Evolutionary conservation across 2,888 invertebrate genomes (phyloP), one percentile per base, ranked within the genome.

Genomic region (Hanleya hanleyi): DNA sequence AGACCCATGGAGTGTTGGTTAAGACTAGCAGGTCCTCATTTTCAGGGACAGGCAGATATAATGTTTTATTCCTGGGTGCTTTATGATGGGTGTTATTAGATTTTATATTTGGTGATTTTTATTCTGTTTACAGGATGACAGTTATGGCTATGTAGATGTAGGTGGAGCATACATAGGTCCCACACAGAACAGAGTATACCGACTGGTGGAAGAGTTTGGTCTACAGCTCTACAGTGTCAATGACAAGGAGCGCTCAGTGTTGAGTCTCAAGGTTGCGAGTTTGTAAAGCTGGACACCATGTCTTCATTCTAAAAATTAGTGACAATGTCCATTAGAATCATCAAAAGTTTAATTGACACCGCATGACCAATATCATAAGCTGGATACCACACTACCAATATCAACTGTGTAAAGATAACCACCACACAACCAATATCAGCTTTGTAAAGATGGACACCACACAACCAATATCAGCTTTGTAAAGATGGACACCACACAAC

Each of bases 101-200:
- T n/a, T n/a, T n/a, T n/a, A n/a, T 69, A 18, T 35, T 65, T 22
- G 26, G 32, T 57, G 9, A 33, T 50, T 22, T 12, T 22, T 29
- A 32, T 1, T 74, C 29, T 69, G 2, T 51, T 71, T 73, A 1
- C 70, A 83, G 81, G 77, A 83, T 73, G 71, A 68, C 2, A 38
- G 61, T 0, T 75, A 81, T 73, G 83, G 83, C 3, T 67, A 75
- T 26, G 78, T 80, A 9, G 86, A 86, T 71, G 61, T 85, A n/a
- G 86, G 86, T 15, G 86, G 84, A 3, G 85, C 84, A 0, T 86
- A 85, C 75, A 75, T 86, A 33, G 85, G 86, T 15, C 83, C 84
- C 7, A 80, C 79, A 3, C 86, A 86, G 67, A 76, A 83, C 51
- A 72, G 83, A n/a, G 76, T 85, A 4, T 78, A 79, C 37, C 71